Base-by-base conservation (phyloP, 2,888 invertebrate genomes). In the Xylophagus ater region DNA sequence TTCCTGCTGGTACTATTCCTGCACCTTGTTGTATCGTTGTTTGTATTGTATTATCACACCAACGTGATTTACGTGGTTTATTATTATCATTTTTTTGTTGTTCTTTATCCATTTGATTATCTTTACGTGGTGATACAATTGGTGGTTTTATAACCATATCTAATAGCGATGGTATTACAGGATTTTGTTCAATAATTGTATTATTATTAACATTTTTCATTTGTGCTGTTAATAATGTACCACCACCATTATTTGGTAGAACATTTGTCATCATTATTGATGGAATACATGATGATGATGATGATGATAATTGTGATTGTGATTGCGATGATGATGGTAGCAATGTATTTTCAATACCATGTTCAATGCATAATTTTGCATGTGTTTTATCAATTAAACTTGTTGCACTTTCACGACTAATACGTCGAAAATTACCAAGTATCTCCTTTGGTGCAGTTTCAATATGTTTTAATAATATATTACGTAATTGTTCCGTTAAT, bases 361-460 rank as follows among this genome's bases (percentile, higher is more conserved):
- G 66, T 42, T 68, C 62, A 14, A 60, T 57, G 40, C 68, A 65
- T 17, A 73, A 54, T 43, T 64, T 64, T 31, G 64, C 65, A 51
- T 73, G 71, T 0, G 70, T 66, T 20, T 65, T 59, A 29, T 66
- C 65, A 47, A 73, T 66, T 56, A 69, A 63, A 30, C 54, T 57
- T 49, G 72, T 60, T 1, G 86, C 85, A 45, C 79, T 78, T 53
- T 87, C 85, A 42, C 86, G 72, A 50, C 79, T 82, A 46, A 88
- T 68, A 41, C 89, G 70, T 29, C 88, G 87, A 53, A 88, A 89
- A 57, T 86, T 85, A n/a, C 89, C 88, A 38, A 89, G 69, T 53
- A 89, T 87, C 65, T 89, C 88, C 62, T 88, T 86, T 2, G 89
- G 89, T 1, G 88, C 88, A 2, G 87, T 84, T 65, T 89, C 89